Percentiles rank a stretch among this genome's conserved stretches.
phyloP scores from a whole-genome alignment of 2,888 invertebrate species.

The Ophonus ardosiacus region DNA sequence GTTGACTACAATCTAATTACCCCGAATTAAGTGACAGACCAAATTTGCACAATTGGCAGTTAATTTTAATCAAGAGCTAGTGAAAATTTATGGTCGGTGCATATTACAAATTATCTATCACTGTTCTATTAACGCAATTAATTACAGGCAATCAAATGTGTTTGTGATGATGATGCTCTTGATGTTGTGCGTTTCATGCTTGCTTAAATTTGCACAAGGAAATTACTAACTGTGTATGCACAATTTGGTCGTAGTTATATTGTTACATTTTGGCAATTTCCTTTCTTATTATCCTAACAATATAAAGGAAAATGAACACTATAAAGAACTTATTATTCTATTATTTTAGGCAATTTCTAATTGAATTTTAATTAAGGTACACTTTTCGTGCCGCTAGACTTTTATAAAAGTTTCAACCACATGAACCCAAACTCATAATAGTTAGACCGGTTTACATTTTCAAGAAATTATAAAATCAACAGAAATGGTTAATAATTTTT shows the following conservation, averaged over 20 bases:
- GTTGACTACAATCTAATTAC: slow-evolving; percentile 15
- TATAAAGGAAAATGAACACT: too few species aligned
- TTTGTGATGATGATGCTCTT: background rate
- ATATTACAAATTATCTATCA: slow-evolving; percentile 23
- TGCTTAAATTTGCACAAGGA: background rate
- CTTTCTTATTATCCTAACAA: too few species aligned
- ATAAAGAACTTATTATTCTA: too few species aligned
- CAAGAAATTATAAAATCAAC: too few species aligned
- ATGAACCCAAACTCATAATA: too few species aligned
- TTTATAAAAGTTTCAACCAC: too few species aligned
- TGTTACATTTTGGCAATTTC: too few species aligned
- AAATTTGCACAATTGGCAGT: slow-evolving; percentile 33
- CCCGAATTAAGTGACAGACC: slow-evolving; percentile 2
- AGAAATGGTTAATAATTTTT: too few species aligned
- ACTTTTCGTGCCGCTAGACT: too few species aligned
- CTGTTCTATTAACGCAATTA: slow-evolving; percentile 11
- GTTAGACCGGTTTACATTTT: too few species aligned
- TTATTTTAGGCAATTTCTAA: too few species aligned
- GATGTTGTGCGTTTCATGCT: background rate
- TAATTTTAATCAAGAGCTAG: slow-evolving; percentile 37
- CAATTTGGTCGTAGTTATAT: background rate
- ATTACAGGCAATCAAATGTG: slow-evolving; percentile 3
- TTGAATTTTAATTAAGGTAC: too few species aligned
- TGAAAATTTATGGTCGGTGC: slow-evolving; percentile 18
- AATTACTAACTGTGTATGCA: background rate